Percentiles rank a stretch among this genome's conserved stretches.
Evolutionary conservation across 2,113 vertebrate genomes (phyloP).

Genomic region (Bettongia penicillata): DNA sequence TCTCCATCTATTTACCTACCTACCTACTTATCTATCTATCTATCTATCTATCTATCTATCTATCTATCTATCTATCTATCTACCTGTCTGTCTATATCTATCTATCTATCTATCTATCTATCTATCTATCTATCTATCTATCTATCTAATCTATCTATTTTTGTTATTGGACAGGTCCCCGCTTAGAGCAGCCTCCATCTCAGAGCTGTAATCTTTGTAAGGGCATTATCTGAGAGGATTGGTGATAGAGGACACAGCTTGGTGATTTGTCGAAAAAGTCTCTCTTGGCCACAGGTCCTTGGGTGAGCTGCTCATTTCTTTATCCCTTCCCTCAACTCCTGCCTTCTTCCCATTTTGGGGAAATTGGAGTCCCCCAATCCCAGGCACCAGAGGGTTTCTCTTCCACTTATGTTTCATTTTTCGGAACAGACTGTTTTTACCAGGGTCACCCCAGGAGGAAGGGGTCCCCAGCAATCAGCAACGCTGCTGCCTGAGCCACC

Average conservation of each 20-base stretch:
- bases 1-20: too few species aligned
- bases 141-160: background rate
- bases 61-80: background rate
- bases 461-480: background rate
- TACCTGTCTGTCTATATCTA: too few species aligned
- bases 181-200: background rate
- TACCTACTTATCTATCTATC: background rate
- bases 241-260: background rate
- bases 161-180: background rate
- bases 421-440: constrained; percentile 1
- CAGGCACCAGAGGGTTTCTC: background rate
- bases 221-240: background rate
- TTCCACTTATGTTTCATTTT: background rate
- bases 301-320: background rate
- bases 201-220: background rate
- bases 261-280: background rate
- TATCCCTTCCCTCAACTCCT: background rate
- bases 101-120: background rate
- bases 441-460: background rate
- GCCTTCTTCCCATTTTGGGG: background rate
- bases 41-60: background rate
- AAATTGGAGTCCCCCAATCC: background rate
- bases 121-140: background rate
- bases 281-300: background rate
- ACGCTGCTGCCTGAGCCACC: background rate